A percentile compares a stretch with the other conserved stretches of the same genome.
phyloP scores from a whole-genome alignment of 2,113 vertebrate species.

The Eira barbara region DNA sequence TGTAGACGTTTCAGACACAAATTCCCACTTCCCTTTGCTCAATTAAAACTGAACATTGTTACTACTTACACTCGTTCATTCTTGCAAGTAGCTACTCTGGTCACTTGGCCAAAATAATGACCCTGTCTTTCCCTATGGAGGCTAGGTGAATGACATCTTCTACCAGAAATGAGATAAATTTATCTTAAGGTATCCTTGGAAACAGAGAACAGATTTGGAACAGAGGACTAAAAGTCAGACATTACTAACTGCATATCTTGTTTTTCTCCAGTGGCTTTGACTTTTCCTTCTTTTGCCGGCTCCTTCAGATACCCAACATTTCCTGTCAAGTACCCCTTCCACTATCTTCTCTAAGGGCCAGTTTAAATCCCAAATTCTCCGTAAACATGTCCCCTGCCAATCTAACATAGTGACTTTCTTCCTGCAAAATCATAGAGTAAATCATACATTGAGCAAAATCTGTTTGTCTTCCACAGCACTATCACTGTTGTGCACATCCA shows the following conservation, averaged over 20 bases:
- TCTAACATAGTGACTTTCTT: not conserved
- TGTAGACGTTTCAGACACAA: slow-evolving; percentile 53
- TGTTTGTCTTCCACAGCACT: not conserved
- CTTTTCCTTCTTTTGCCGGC: not conserved
- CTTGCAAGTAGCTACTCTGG: not conserved
- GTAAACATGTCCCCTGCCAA: not conserved
- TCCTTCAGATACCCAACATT: not conserved
- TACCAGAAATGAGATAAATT: slow-evolving; percentile 31
- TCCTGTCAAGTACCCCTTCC: not conserved
- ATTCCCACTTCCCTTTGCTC: slow-evolving; percentile 53
- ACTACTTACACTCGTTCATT: slow-evolving; percentile 21
- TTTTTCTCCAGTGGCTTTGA: not conserved
- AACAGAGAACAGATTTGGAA: slow-evolving; percentile 48
- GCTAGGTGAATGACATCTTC: not conserved
- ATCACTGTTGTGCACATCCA: not conserved
- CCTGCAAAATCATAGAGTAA: not conserved
- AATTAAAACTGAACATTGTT: slow-evolving; percentile 40
- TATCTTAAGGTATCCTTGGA: slow-evolving; percentile 51
- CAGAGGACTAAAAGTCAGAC: slow-evolving; percentile 19
- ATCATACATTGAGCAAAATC: not conserved
- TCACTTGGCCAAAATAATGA: not conserved
- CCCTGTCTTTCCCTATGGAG: not conserved
- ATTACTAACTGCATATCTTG: not conserved
- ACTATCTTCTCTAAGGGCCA: not conserved
- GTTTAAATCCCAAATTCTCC: not conserved